Percentiles rank a stretch among this genome's conserved stretches.
phyloP scores from a whole-genome alignment of 2,797 vertebrate genomes.

The Anabas testudineus region DNA sequence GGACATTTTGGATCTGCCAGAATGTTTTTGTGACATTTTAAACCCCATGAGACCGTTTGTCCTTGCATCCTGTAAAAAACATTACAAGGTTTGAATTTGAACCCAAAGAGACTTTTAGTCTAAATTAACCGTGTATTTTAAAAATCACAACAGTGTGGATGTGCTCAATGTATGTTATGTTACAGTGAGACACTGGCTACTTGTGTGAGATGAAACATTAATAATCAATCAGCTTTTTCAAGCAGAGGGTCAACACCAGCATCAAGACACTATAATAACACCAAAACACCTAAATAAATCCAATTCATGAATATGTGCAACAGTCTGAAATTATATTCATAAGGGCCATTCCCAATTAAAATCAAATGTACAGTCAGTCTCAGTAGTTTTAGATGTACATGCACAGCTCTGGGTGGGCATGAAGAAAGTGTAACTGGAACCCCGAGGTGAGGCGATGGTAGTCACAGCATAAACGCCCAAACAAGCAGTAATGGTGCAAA shows the following conservation, averaged over 20 bases:
- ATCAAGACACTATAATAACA: too few relatives aligned
- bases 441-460: too few relatives aligned
- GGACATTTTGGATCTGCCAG: constrained; percentile 10
- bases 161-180: neutral
- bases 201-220: neutral
- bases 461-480: neutral
- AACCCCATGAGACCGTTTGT: constrained; percentile 36
- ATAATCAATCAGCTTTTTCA: neutral
- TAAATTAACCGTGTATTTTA: neutral
- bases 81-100: constrained; percentile 4
- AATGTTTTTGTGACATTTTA: constrained; percentile 43
- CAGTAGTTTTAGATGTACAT: neutral
- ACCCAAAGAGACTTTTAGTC: neutral
- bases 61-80: constrained; percentile 7
- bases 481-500: neutral
- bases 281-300: too few relatives aligned
- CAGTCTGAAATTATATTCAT: too few relatives aligned
- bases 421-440: too few relatives aligned
- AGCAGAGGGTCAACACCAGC: too few relatives aligned
- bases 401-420: too few relatives aligned
- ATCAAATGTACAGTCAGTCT: neutral
- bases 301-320: too few relatives aligned
- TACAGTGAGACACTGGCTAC: neutral
- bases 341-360: neutral
- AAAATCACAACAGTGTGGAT: neutral